These are phyloP conservation scores for Cheilosia impressa DNA, from an alignment of 2,888 invertebrate genomes.

Conservation along the genomic window DNA sequence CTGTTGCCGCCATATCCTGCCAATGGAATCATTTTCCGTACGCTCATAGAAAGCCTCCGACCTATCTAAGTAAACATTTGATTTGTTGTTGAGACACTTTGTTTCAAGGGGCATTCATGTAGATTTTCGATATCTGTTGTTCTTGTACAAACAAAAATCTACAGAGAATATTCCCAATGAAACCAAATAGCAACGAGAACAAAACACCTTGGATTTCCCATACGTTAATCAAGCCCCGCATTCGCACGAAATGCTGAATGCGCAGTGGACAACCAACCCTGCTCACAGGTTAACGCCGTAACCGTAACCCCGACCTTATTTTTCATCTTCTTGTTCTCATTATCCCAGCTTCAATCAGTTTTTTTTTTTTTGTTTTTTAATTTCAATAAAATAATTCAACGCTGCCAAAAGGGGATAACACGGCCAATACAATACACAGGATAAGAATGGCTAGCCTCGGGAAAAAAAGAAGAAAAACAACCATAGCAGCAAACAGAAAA, in stretches of 20 bases:
- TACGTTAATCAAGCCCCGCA: neutral
- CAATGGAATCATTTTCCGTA: too few relatives aligned
- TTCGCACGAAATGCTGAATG: neutral
- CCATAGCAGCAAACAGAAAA: constrained; percentile 42
- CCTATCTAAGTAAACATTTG: too few relatives aligned
- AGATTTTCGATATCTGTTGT: too few relatives aligned
- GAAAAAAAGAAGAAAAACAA: neutral
- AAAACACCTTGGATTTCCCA: neutral
- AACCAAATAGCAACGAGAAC: neutral
- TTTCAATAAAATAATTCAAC: constrained; percentile 73
- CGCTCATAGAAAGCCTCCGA: too few relatives aligned
- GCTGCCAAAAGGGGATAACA: constrained; percentile 63
- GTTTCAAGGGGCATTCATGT: too few relatives aligned
- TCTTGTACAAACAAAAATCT: too few relatives aligned
- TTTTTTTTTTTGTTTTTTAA: constrained; percentile 49
- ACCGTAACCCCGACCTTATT: neutral
- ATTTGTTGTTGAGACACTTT: too few relatives aligned
- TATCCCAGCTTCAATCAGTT: constrained; percentile 24
- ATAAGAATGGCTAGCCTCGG: constrained; percentile 38
- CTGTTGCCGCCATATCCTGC: too few relatives aligned
- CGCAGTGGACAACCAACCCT: neutral
- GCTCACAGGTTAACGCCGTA: neutral
- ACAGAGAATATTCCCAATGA: too few relatives aligned
- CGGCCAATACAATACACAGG: constrained; percentile 39
- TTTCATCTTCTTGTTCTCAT: constrained; percentile 2